phyloP scores from a whole-genome alignment of 2,888 invertebrate genomes.

The Dasysyrphus albostriatus region DNA sequence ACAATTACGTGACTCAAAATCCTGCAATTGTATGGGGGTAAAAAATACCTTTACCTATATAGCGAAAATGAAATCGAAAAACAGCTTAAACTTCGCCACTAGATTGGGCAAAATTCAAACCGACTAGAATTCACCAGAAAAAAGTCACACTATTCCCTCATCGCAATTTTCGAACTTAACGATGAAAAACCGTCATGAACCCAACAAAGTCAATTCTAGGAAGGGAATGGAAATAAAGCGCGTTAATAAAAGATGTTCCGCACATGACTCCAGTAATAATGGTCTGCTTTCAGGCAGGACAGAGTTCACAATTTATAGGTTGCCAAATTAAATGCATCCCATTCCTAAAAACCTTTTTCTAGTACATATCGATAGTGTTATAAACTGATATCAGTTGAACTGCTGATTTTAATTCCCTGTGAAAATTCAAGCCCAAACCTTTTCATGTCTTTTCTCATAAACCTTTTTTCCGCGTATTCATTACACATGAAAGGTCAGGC shows the following conservation, averaged over 20 bases:
- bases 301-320: slow-evolving; percentile 13
- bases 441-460: not conserved
- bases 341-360: not conserved
- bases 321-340: slow-evolving; percentile 51
- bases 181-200: slow-evolving; percentile 9
- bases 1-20: slow-evolving; percentile 58
- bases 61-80: slow-evolving; percentile 6
- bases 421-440: not conserved
- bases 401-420: not conserved
- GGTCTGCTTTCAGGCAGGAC: not conserved
- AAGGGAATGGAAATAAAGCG: slow-evolving; percentile 13
- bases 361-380: not conserved
- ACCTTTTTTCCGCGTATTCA: not conserved
- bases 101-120: slow-evolving; percentile 10
- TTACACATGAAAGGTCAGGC: slow-evolving; percentile 8
- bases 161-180: slow-evolving; percentile 10
- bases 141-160: not conserved
- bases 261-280: slow-evolving; percentile 28
- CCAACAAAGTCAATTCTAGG: not conserved
- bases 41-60: not conserved
- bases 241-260: slow-evolving; percentile 46
- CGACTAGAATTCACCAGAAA: not conserved
- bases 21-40: not conserved
- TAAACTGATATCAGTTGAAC: slow-evolving; percentile 7
- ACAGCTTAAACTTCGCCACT: slow-evolving; percentile 33